Evolutionary conservation across 2,888 invertebrate genomes (phyloP).

Genomic region (Diaphora mendica): DNA sequence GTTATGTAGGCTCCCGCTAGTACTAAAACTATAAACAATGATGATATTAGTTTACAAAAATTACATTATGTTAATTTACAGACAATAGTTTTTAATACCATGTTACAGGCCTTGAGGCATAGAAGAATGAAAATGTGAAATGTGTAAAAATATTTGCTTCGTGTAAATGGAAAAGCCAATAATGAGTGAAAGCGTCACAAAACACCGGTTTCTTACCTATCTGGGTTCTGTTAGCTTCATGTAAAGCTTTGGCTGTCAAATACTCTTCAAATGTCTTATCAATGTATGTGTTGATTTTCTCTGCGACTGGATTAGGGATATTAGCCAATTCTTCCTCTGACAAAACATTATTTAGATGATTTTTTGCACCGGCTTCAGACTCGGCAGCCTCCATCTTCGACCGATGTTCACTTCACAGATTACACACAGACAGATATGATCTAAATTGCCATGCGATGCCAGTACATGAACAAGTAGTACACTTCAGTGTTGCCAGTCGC

Average conservation of each 20-base stretch:
- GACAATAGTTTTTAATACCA: neutral
- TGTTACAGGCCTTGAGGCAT: neutral
- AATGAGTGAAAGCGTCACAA: conserved; percentile 56
- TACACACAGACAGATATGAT: no score
- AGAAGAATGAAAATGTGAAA: neutral
- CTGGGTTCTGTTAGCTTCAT: conserved; percentile 88
- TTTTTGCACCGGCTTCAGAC: conserved; percentile 77
- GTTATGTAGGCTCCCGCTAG: conserved; percentile 19
- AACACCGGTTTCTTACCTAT: conserved; percentile 85
- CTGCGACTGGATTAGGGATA: conserved; percentile 68
- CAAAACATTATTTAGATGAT: conserved; percentile 79
- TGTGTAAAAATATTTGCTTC: neutral
- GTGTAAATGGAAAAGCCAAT: conserved; percentile 18
- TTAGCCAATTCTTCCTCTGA: conserved; percentile 73
- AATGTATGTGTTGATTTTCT: conserved; percentile 87
- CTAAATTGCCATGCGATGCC: neutral
- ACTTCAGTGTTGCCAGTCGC: conserved; percentile 7
- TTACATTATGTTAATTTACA: neutral
- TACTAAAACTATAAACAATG: conserved; percentile 23
- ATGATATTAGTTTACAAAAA: conserved; percentile 5
- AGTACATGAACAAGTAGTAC: conserved; percentile 3
- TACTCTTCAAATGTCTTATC: conserved; percentile 89
- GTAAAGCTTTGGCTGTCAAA: conserved; percentile 90
- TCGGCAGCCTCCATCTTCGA: conserved; percentile 79
- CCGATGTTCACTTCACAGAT: conserved; percentile 31